These are phyloP conservation scores for Thera obeliscata DNA, from an alignment of 2,888 invertebrate genomes.

Conservation along the genomic window DNA sequence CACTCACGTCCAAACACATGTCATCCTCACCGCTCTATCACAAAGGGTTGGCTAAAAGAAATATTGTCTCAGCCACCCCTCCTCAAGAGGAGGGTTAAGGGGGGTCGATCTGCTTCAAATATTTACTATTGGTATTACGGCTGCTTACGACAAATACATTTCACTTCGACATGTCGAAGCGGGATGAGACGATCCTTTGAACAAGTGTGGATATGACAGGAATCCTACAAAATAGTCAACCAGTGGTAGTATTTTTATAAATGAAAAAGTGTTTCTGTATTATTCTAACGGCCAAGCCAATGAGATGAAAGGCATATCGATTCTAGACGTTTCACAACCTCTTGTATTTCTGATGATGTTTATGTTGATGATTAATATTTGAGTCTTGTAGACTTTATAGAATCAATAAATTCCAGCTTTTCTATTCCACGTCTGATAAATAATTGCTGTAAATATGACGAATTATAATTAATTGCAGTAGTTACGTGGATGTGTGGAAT, in stretches of 20 bases:
- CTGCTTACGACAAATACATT: constrained; percentile 52
- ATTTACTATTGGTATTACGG: constrained; percentile 51
- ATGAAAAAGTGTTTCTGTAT: too few relatives aligned
- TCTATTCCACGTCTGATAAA: too few relatives aligned
- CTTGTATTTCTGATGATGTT: too few relatives aligned
- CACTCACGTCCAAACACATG: background rate
- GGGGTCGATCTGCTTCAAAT: constrained; percentile 49
- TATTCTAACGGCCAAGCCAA: too few relatives aligned
- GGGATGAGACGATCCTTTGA: constrained; percentile 31
- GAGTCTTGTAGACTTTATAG: too few relatives aligned
- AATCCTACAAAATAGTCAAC: background rate
- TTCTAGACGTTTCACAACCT: too few relatives aligned
- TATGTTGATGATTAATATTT: too few relatives aligned
- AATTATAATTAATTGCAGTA: constrained; percentile 22
- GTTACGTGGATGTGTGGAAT: constrained; percentile 21
- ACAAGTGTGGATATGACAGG: constrained; percentile 22
- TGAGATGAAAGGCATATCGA: too few relatives aligned
- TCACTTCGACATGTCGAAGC: constrained; percentile 39
- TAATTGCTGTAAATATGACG: constrained; percentile 14
- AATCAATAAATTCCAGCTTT: too few relatives aligned
- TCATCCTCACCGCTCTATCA: constrained; percentile 28
- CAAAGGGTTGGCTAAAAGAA: constrained; percentile 35
- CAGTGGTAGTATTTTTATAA: too few relatives aligned
- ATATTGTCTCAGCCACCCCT: constrained; percentile 42
- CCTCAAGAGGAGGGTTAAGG: constrained; percentile 2